Base-by-base conservation (phyloP, 1,140 invertebrate genomes). In the Araneus ventricosus region DNA sequence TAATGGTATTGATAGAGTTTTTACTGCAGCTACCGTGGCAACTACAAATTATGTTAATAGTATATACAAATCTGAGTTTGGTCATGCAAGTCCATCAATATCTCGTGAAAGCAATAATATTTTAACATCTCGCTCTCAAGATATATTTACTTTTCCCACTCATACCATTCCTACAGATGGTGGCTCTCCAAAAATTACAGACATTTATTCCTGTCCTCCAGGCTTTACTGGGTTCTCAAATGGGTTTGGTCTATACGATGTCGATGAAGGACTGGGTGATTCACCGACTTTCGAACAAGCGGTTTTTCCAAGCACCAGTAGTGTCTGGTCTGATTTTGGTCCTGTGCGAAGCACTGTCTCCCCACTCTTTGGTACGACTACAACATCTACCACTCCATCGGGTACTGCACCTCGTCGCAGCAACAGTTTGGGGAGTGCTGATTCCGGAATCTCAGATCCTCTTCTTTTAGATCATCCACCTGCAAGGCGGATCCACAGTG, bases 211-310 rank as follows among this genome's bases (percentile, higher is more conserved):
- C 59, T 86, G 84, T 87, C 93, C 94, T 88, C 79, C 94, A 17
- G 59, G 79, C 27, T 93, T 90, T 45, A 88, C 52, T 70, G 90
- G 84, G 27, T 94, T 94, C 86, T 93, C 89, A 75, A 95, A 94
- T 84, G 94, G 94, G 37, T 94, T 95, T 82, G 94, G 94, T 79
- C 93, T 95, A 86, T 96, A 96, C 94, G 95, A 95, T 90, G 94
- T 95, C 27, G 96, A 96, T 94, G 96, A 96, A 94, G 96, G 96
- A n/a, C 94, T 96, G 67, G 95, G 95, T 4, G 95, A 95, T 59
- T 96, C 96, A 17, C 96, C 96, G 14, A 95, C 96, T 30, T 96
- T 96, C 94, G 96, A 96, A 82, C 95, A 95, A 41, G 94, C 95
- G 24, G 94, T 95, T 39, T 95, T 95, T 61, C 94, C 94, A 41